Percentiles rank a stretch among this genome's conserved stretches.
Conservation (phyloP, 92 coral and sea anemone genomes). For the Montipora capitata region DNA sequence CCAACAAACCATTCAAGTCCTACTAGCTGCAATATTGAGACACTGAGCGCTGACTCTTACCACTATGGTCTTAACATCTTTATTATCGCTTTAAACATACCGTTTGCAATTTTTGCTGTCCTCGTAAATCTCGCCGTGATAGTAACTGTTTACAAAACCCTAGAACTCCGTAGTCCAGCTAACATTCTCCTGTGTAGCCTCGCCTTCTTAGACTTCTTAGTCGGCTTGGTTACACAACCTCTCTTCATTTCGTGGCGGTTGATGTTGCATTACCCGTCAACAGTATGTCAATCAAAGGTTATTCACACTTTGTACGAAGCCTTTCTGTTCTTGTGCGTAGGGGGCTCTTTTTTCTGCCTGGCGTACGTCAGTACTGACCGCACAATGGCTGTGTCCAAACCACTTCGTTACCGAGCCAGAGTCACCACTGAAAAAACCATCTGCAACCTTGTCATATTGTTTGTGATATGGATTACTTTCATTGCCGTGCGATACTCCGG, state of each 20-base stretch:
- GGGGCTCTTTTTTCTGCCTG: conserved; percentile 60
- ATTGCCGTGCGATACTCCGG: conserved; percentile 55
- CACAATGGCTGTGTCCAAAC: conserved; percentile 66
- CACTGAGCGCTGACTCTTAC: conserved; percentile 21
- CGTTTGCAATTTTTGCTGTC: conserved; percentile 69
- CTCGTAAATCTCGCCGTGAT: conserved; percentile 45
- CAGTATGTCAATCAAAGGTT: conserved; percentile 51
- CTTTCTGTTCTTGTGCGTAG: conserved; percentile 63
- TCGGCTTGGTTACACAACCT: conserved; percentile 68
- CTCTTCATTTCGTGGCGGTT: conserved; percentile 71
- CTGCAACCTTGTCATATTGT: conserved; percentile 37
- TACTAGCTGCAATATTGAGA: not conserved
- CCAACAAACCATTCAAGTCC: not conserved
- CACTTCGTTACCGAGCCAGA: conserved; percentile 50
- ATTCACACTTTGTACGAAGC: conserved; percentile 64
- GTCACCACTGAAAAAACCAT: conserved; percentile 6
- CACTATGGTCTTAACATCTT: conserved; percentile 58
- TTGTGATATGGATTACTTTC: conserved; percentile 58
- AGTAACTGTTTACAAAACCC: conserved; percentile 24
- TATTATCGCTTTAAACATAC: conserved; percentile 63
- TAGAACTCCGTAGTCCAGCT: conserved; percentile 64
- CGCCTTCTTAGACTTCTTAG: conserved; percentile 67
- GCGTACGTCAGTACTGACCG: conserved; percentile 65
- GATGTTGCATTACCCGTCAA: conserved; percentile 59
- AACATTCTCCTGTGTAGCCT: conserved; percentile 65